A percentile compares a stretch with the other conserved stretches of the same genome.
Conservation (phyloP, 2,888 invertebrate species). For the Scaptomyza polygonia region DNA sequence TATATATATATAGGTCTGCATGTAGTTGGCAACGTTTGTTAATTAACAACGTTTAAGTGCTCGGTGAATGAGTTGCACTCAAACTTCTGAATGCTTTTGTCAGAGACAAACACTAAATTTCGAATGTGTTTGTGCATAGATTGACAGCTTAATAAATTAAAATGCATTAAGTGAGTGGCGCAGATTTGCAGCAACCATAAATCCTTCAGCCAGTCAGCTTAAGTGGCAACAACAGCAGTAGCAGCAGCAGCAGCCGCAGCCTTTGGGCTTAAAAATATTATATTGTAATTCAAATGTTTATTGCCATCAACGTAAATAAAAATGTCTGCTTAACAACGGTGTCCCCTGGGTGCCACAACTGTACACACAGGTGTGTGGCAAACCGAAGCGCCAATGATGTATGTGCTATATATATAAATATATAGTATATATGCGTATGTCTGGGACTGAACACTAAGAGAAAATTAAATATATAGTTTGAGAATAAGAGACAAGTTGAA, state of each 20-base stretch:
- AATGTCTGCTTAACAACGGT: constrained; percentile 65
- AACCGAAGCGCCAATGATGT: constrained; percentile 50
- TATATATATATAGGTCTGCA: background rate
- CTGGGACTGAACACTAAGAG: constrained; percentile 8
- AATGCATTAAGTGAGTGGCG: constrained; percentile 74
- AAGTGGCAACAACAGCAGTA: constrained; percentile 12
- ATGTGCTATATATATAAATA: constrained; percentile 28
- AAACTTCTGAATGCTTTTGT: background rate
- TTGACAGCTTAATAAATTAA: constrained; percentile 80
- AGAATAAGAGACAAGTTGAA: too few species aligned
- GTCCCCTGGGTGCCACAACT: constrained; percentile 34
- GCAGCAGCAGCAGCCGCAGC: constrained; percentile 9
- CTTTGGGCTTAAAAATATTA: constrained; percentile 71
- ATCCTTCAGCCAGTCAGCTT: constrained; percentile 57
- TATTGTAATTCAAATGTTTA: constrained; percentile 80
- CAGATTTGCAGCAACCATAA: constrained; percentile 74
- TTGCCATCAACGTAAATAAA: constrained; percentile 78
- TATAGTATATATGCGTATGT: too few species aligned
- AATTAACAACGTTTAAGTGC: constrained; percentile 54
- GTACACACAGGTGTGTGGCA: constrained; percentile 47
- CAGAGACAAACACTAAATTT: background rate
- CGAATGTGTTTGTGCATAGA: constrained; percentile 24
- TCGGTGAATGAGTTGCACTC: constrained; percentile 30
- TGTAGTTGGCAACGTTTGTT: constrained; percentile 29
- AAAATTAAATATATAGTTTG: background rate